phyloP scores from a whole-genome alignment of 2,113 vertebrate species.

The Cyanoliseus patagonus region DNA sequence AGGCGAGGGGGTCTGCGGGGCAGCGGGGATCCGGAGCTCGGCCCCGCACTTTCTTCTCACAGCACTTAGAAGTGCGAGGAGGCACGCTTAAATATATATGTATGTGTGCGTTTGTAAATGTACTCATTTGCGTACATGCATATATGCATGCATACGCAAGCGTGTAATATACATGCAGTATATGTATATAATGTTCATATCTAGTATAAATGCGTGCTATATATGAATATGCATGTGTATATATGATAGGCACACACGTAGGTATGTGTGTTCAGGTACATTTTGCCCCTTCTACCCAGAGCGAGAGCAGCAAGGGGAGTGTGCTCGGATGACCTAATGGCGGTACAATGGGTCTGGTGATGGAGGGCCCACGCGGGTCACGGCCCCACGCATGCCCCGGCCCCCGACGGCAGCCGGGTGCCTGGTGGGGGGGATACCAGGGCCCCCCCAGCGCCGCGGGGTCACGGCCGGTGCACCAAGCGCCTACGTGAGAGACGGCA shows the following conservation, averaged over 20 bases:
- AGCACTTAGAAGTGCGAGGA: fast-evolving
- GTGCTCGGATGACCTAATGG: not conserved
- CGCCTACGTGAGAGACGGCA: not conserved
- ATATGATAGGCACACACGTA: fast-evolving
- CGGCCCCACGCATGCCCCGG: not conserved
- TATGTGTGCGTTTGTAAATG: not conserved
- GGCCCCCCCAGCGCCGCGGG: not conserved
- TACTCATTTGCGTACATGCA: not conserved
- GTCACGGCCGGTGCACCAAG: not conserved
- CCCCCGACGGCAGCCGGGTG: not conserved
- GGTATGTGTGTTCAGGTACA: fast-evolving
- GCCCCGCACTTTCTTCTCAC: not conserved
- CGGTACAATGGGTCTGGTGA: not conserved
- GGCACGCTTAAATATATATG: fast-evolving
- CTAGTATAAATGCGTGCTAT: fast-evolving
- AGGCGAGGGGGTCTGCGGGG: not conserved
- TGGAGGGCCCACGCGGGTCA: not conserved
- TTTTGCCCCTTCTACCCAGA: not conserved
- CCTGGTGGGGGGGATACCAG: not conserved
- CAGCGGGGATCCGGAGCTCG: not conserved
- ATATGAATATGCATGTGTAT: fast-evolving
- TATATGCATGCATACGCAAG: no score
- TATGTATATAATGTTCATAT: fast-evolving
- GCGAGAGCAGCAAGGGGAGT: fast-evolving
- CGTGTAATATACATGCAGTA: no score